Evolutionary conservation across 2,113 vertebrate genomes (phyloP).

Genomic region (Rhadina sibilatrix): DNA sequence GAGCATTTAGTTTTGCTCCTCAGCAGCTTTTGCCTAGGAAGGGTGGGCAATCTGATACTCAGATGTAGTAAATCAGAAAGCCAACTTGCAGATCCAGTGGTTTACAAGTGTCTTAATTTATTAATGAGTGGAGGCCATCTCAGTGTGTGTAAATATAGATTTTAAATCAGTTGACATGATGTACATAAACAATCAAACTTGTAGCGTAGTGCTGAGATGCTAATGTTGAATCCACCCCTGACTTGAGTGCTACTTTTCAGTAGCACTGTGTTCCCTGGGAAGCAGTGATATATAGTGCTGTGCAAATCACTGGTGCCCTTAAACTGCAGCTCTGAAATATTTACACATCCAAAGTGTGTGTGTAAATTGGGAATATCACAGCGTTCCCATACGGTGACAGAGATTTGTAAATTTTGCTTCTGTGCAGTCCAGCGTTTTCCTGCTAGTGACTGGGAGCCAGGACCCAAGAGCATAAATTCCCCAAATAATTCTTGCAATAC

Average conservation of each 20-base stretch:
- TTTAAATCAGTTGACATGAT: conserved; percentile 58
- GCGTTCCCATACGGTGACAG: conserved; percentile 2
- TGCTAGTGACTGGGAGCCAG: not conserved
- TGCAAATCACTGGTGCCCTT: conserved; percentile 68
- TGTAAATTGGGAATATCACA: conserved; percentile 46
- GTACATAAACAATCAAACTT: conserved; percentile 58
- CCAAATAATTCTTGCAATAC: conserved; percentile 38
- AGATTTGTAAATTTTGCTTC: conserved; percentile 60
- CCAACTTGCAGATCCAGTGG: conserved; percentile 46
- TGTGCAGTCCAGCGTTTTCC: not conserved
- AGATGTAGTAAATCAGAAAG: conserved; percentile 34
- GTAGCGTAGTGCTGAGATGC: conserved; percentile 2
- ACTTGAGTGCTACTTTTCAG: conserved; percentile 31
- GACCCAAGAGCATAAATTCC: conserved; percentile 40
- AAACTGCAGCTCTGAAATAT: conserved; percentile 45
- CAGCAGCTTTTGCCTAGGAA: not conserved
- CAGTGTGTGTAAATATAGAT: conserved; percentile 63
- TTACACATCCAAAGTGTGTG: conserved; percentile 55
- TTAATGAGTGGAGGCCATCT: conserved; percentile 61
- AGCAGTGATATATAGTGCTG: conserved; percentile 43
- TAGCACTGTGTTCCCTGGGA: conserved; percentile 21
- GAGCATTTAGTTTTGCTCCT: not conserved
- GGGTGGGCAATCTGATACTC: conserved; percentile 15
- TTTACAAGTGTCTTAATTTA: conserved; percentile 66
- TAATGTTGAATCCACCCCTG: conserved; percentile 58